Base-by-base conservation (phyloP, 2,888 invertebrate genomes). In the Endomychus coccineus region DNA sequence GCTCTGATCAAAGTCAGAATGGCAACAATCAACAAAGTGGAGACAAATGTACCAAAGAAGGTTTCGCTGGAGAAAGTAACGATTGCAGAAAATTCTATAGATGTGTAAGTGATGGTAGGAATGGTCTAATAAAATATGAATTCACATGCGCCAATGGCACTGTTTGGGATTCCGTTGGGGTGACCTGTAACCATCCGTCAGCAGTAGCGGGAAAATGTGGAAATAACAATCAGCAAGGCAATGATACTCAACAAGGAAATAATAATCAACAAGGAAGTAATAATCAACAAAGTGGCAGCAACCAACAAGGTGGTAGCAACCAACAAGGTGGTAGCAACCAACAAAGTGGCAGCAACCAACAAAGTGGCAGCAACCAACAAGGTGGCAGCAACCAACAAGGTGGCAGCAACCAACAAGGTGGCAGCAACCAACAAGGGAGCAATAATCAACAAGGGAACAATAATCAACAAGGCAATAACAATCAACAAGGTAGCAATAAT, bases 11-110 rank as follows among this genome's bases (percentile, higher is more conserved):
- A 9, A 25, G 11, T 25, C 27, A 25, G 11, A 6, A 12, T 9
- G 27, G 27, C 27, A 9, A 6, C 6, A 6, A 6, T 12, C 6
- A 7, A 9, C 27, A 25, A 25, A 6, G 10, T 27, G 22, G 30
- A 13, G 11, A 28, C 19, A 15, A 52, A 30, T 83, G 83, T 54
- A 65, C 58, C 12, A 58, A 66, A 43, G 78, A 81, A 58, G 85
- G 85, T 28, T 85, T 80, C 59, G 72, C 77, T 52, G 73, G 76
- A 10, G 75, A 85, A 60, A 68, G 71, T 22, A 64, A 65, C 27
- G 72, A 84, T 52, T 84, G 84, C 54, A 75, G 70, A 43, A 80
- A 77, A 56, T 85, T 84, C 66, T 81, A 80, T 56, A 71, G 83
- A 43, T 85, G 85, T 61, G 81, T 83, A 15, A 70, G 73, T 52